Percentiles rank a stretch among this genome's conserved stretches.
phyloP scores from a whole-genome alignment of 2,113 vertebrate species.

The Fulica atra region DNA sequence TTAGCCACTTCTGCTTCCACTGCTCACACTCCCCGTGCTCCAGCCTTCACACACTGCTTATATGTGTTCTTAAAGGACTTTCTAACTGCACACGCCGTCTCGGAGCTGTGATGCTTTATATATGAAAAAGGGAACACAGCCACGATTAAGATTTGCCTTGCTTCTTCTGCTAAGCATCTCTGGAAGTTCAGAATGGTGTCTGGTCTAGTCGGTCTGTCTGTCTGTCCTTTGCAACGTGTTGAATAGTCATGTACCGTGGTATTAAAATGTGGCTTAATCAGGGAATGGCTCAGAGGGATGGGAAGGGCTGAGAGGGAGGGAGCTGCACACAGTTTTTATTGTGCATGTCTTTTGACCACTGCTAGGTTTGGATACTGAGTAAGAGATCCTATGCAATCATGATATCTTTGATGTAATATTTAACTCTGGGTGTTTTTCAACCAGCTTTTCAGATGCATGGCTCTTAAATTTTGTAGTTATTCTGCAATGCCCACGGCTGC shows the following conservation, averaged over 20 bases:
- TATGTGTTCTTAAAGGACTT: neutral
- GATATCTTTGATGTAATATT: slow-evolving; percentile 37
- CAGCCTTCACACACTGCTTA: neutral
- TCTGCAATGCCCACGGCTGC: slow-evolving; percentile 42
- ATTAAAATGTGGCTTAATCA: slow-evolving; percentile 16
- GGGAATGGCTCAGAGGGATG: slow-evolving; percentile 59
- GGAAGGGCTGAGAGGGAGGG: neutral
- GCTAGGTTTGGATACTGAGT: slow-evolving; percentile 42
- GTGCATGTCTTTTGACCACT: slow-evolving; percentile 59
- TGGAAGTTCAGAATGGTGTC: slow-evolving; percentile 46
- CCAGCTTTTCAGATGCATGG: slow-evolving; percentile 55
- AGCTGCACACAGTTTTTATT: neutral
- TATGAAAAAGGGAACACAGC: slow-evolving; percentile 51
- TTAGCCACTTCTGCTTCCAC: slow-evolving; percentile 49
- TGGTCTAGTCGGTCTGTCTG: slow-evolving; percentile 21
- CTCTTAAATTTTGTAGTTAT: slow-evolving; percentile 23
- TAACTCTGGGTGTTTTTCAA: neutral
- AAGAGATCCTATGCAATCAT: slow-evolving; percentile 73
- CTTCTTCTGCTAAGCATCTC: slow-evolving; percentile 45
- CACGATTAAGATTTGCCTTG: slow-evolving; percentile 23
- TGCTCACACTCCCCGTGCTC: neutral
- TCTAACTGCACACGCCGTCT: neutral
- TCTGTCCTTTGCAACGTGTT: slow-evolving; percentile 40
- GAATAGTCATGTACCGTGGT: slow-evolving; percentile 26
- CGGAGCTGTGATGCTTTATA: neutral